Evolutionary conservation across 2,888 invertebrate genomes (phyloP).

Genomic region (Cabera pusaria): DNA sequence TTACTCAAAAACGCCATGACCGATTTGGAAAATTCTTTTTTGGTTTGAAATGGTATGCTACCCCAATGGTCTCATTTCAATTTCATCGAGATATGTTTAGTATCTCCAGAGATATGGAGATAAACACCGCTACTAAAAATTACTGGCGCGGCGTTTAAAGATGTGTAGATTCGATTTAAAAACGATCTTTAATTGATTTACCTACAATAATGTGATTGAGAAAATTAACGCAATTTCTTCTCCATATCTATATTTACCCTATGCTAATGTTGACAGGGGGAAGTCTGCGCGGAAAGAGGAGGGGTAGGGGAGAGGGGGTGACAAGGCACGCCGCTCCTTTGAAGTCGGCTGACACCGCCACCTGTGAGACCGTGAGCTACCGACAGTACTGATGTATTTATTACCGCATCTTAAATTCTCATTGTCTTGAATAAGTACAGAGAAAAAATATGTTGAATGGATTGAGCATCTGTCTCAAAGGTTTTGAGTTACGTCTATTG

Average conservation of each 20-base stretch:
- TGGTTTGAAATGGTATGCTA: too few relatives aligned
- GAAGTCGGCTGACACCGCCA: constrained; percentile 51
- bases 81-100: too few relatives aligned
- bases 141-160: too few relatives aligned
- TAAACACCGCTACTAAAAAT: too few relatives aligned
- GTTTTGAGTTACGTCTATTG: constrained; percentile 24
- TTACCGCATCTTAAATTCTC: constrained; percentile 35
- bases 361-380: constrained; percentile 58
- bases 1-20: too few relatives aligned
- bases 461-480: constrained; percentile 22
- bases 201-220: too few relatives aligned
- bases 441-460: constrained; percentile 26
- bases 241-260: constrained; percentile 44
- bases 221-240: constrained; percentile 37
- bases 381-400: constrained; percentile 38
- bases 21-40: too few relatives aligned
- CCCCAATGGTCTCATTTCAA: too few relatives aligned
- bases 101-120: too few relatives aligned
- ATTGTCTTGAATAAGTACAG: constrained; percentile 34
- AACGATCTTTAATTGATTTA: too few relatives aligned
- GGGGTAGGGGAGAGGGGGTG: constrained; percentile 24
- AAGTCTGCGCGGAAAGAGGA: constrained; percentile 2
- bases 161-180: too few relatives aligned
- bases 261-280: constrained; percentile 63
- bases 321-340: constrained; percentile 64